Percentiles rank a stretch among this genome's conserved stretches.
These are phyloP conservation scores for Acanthosepion pharaonis DNA, from an alignment of 2,888 invertebrate genomes.

Conservation along the genomic window DNA sequence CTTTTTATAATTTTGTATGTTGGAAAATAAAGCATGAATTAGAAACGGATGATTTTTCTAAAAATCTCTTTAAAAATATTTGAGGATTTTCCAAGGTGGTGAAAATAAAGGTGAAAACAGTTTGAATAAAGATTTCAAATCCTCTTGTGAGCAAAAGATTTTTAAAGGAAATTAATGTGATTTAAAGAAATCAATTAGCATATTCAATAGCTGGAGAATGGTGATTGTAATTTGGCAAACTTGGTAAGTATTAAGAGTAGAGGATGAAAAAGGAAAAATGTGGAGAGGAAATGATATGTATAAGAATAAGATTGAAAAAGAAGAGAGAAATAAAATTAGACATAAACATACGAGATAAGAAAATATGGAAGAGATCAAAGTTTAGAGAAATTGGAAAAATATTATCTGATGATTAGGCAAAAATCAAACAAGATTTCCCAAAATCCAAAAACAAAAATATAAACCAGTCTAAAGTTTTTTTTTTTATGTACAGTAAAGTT, in stretches of 20 bases:
- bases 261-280: neutral
- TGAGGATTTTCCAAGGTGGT: too few relatives aligned
- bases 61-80: too few relatives aligned
- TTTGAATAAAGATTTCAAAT: neutral
- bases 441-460: too few relatives aligned
- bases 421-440: neutral
- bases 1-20: too few relatives aligned
- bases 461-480: too few relatives aligned
- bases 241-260: neutral
- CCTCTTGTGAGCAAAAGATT: too few relatives aligned
- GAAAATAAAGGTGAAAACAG: neutral
- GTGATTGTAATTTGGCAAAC: neutral
- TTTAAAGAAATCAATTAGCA: too few relatives aligned
- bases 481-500: too few relatives aligned
- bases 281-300: neutral
- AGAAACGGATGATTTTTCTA: neutral
- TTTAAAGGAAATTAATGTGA: too few relatives aligned
- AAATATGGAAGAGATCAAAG: neutral
- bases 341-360: neutral
- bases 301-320: neutral
- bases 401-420: neutral
- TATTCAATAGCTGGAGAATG: neutral
- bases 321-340: neutral
- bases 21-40: neutral
- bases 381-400: neutral